A percentile compares a stretch with the other conserved stretches of the same genome.
phyloP scores from a whole-genome alignment of 2,113 vertebrate species.

The Lepus europaeus region DNA sequence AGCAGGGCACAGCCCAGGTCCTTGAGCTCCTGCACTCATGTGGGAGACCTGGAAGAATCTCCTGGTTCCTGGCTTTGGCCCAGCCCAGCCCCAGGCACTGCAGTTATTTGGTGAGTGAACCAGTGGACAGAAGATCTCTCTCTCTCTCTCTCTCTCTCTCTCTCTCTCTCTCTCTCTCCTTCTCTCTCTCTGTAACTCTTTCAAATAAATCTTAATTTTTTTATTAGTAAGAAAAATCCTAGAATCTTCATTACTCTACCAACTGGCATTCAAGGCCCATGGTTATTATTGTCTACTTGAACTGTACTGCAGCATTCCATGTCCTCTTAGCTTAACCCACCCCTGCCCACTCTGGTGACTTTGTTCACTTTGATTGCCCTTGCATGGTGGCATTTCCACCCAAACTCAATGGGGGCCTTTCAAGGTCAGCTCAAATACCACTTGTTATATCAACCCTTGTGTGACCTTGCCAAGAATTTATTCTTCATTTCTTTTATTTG shows the following conservation, averaged over 20 bases:
- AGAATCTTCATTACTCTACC: neutral
- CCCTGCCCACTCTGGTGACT: neutral
- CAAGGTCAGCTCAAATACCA: neutral
- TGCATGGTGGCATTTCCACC: neutral
- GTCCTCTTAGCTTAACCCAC: neutral
- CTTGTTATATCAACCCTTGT: neutral
- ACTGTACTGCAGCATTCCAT: neutral
- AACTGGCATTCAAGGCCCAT: neutral
- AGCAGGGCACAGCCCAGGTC: too few species aligned
- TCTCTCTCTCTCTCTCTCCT: too few species aligned
- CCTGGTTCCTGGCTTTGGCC: too few species aligned
- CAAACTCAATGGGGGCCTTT: neutral
- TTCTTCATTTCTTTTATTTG: slow-evolving; percentile 12
- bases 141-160: too few species aligned
- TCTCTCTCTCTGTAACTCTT: too few species aligned
- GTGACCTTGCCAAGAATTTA: neutral
- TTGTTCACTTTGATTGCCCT: neutral
- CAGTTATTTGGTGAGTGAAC: too few species aligned
- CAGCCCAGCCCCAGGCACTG: too few species aligned
- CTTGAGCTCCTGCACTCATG: too few species aligned
- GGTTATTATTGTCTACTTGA: neutral
- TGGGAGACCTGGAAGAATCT: too few species aligned
- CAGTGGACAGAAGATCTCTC: too few species aligned
- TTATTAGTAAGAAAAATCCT: neutral
- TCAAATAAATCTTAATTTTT: too few species aligned